Evolutionary conservation across 1,140 invertebrate species (phyloP).

Genomic region (Episyrphus balteatus): DNA sequence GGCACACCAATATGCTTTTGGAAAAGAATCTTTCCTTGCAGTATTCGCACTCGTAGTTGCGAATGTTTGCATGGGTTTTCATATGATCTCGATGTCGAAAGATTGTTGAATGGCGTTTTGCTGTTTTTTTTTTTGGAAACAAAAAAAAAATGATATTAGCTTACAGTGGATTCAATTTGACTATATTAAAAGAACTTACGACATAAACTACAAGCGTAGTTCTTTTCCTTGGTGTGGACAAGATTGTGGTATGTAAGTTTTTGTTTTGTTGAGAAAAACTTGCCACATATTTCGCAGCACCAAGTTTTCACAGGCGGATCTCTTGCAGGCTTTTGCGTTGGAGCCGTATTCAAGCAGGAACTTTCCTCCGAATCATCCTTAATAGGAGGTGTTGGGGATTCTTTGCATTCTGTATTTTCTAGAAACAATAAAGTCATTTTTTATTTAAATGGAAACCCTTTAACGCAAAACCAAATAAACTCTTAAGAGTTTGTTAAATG

Average conservation of each 20-base stretch:
- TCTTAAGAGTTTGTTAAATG: too few species aligned
- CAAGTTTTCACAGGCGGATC: not conserved
- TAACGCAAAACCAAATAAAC: too few species aligned
- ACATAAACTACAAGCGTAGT: slow-evolving; percentile 1
- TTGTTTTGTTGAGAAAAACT: slow-evolving; percentile 3
- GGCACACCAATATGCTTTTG: slow-evolving; percentile 2
- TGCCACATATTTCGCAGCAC: slow-evolving; percentile 1
- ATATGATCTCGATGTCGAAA: slow-evolving; percentile 1
- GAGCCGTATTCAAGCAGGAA: too few species aligned
- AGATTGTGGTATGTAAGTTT: not conserved
- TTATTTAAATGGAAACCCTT: too few species aligned
- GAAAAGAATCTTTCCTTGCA: slow-evolving; percentile 6
- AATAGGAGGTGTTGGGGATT: too few species aligned
- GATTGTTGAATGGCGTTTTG: not conserved
- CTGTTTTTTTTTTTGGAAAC: not conserved
- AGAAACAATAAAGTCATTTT: too few species aligned
- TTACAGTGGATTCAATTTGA: not conserved
- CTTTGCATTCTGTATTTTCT: too few species aligned
- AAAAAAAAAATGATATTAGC: too few species aligned
- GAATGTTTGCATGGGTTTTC: slow-evolving; percentile 3
- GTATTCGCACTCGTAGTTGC: not conserved
- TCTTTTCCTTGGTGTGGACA: slow-evolving; percentile 1
- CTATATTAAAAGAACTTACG: slow-evolving; percentile 1
- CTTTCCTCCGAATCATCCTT: too few species aligned
- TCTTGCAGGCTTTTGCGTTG: too few species aligned